phyloP scores from a whole-genome alignment of 2,797 vertebrate species.

The Sebastes taczanowskii region DNA sequence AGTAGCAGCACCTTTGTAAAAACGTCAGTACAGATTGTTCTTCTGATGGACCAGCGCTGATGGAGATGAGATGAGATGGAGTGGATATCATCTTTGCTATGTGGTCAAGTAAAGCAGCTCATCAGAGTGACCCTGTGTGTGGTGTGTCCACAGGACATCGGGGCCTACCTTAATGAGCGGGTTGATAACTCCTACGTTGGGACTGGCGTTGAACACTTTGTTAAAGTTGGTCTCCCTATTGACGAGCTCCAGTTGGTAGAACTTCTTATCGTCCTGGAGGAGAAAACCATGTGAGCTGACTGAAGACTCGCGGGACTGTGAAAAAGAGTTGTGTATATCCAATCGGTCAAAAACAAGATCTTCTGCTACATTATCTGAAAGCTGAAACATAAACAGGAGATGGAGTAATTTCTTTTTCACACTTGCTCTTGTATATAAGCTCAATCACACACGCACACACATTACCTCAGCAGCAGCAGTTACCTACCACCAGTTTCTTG shows the following conservation, averaged over 20 bases:
- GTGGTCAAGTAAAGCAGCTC: neutral
- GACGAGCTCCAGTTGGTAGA: constrained; percentile 98
- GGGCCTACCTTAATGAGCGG: constrained; percentile 92
- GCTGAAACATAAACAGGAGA: neutral
- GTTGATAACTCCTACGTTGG: constrained; percentile 98
- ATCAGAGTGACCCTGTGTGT: constrained; percentile 35
- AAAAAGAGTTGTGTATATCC: neutral
- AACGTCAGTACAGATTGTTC: neutral
- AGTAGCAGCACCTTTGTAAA: neutral
- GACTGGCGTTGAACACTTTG: constrained; percentile 98
- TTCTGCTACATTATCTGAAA: neutral
- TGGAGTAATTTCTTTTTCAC: neutral
- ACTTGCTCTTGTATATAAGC: neutral
- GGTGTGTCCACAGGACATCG: neutral
- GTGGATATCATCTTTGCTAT: constrained; percentile 44
- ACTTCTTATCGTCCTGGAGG: constrained; percentile 97
- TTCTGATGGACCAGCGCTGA: constrained; percentile 1
- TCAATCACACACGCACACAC: too few species aligned
- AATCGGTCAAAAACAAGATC: neutral
- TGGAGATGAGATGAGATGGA: constrained; percentile 46
- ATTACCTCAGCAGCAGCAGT: constrained; percentile 4
- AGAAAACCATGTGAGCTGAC: constrained; percentile 31
- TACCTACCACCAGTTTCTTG: constrained; percentile 97
- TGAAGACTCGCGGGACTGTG: neutral
- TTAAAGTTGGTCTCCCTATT: constrained; percentile 99